Evolutionary conservation across 2,113 vertebrate genomes (phyloP).

Genomic region (Centropus unirufus): DNA sequence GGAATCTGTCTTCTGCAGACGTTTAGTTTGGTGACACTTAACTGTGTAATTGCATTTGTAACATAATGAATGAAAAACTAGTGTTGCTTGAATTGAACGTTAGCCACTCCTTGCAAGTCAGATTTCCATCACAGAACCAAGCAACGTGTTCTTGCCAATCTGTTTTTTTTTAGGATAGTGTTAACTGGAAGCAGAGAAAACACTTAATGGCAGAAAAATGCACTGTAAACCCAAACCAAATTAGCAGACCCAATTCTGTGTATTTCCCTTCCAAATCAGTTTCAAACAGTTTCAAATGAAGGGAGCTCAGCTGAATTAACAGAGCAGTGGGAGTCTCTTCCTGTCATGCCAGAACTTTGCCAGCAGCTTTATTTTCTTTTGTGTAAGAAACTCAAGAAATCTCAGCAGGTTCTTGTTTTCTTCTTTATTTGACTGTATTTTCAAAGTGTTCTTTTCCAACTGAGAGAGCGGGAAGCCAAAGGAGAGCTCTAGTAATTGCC

Average conservation of each 20-base stretch:
- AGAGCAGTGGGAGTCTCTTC: not conserved
- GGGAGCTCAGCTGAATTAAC: slow-evolving; percentile 6
- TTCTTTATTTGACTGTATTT: not conserved
- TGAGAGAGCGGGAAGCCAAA: not conserved
- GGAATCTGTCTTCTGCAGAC: not conserved
- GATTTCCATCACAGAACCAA: slow-evolving; percentile 6
- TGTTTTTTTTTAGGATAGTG: not conserved
- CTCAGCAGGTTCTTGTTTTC: not conserved
- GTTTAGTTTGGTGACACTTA: slow-evolving; percentile 5
- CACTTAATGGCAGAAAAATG: slow-evolving; percentile 22
- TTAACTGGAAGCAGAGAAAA: slow-evolving; percentile 38
- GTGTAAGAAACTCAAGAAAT: slow-evolving; percentile 15
- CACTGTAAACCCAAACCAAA: slow-evolving; percentile 14
- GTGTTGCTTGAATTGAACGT: not conserved
- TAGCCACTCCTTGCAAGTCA: not conserved
- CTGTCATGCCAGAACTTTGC: not conserved
- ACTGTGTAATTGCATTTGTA: not conserved
- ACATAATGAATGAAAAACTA: slow-evolving; percentile 4
- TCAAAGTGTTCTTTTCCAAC: not conserved
- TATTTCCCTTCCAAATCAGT: not conserved
- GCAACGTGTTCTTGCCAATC: slow-evolving; percentile 10
- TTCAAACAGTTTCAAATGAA: slow-evolving; percentile 18
- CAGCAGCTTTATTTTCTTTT: not conserved
- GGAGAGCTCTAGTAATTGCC: not conserved
- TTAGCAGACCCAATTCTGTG: not conserved